Base-by-base conservation (phyloP, 2,113 vertebrate species). In the Ictalurus furcatus region DNA sequence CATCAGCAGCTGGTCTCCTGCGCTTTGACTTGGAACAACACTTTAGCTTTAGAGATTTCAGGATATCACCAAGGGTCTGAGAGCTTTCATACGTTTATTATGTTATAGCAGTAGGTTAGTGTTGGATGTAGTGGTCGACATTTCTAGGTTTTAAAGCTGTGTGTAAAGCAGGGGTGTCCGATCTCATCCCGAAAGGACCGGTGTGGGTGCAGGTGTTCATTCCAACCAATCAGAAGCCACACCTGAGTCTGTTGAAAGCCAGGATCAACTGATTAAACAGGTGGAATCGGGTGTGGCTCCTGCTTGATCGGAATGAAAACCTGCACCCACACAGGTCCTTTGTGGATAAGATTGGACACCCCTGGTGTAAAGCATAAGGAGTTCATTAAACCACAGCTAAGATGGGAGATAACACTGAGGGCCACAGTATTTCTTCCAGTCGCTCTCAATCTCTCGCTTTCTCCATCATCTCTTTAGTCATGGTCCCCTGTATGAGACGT, bases 1-100 rank as follows among this genome's bases (percentile, higher is more conserved):
- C 76, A 91, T 90, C 71, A 89, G 87, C 85, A 74, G 58, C 86
- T 82, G 23, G 67, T 21, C 67, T 87, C 84, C 76, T 71, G 28
- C 40, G 48, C 65, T 59, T 56, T 83, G 78, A 90, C 61, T 79
- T 84, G 61, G 61, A 37, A 74, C 56, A 54, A 87, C 25, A 79
- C 44, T 37, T 84, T 34, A 71, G 56, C 28, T 84, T 87, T 76
- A 69, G 59, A 12, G 87, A 63, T 74, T 54, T 73, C 58, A 54
- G 40, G 69, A 69, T 81, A 76, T 85, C 87, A 74, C 37, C 13
- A 21, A 67, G 58, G 44, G 34, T 34, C 44, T 76, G 59, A 52
- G 58, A 65, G 86, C 25, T 56, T 34, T 87, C 44, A 11, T 52
- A 59, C 44, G 13, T n/a, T 6, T 23, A 5, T 67, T 54, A 16